A percentile compares a stretch with the other conserved stretches of the same genome.
phyloP scores from a whole-genome alignment of 2,888 invertebrate genomes.

The Periphyllus acericola region DNA sequence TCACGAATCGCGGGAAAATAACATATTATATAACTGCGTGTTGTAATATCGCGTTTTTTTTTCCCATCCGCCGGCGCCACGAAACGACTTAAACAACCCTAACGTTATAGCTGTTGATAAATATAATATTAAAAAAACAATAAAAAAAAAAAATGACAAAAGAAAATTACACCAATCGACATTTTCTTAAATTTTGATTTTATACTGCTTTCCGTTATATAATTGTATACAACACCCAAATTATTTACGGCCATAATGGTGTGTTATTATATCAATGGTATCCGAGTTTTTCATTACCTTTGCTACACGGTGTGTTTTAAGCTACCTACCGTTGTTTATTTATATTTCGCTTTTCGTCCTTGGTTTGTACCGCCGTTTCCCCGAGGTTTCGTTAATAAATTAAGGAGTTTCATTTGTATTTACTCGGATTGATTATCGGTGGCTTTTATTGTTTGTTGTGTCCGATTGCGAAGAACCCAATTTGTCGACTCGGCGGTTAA shows the following conservation, averaged over 20 bases:
- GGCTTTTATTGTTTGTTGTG: conserved; percentile 46
- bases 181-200: not conserved
- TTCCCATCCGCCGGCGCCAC: not conserved
- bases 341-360: not conserved
- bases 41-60: not conserved
- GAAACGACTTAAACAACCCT: not conserved
- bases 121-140: no score
- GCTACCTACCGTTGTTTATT: not conserved
- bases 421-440: conserved; percentile 46
- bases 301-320: no score
- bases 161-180: not conserved
- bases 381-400: conserved; percentile 50
- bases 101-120: not conserved
- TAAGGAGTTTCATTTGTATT: conserved; percentile 42
- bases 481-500: conserved; percentile 43
- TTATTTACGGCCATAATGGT: not conserved
- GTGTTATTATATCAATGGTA: not conserved
- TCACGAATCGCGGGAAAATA: not conserved
- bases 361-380: not conserved
- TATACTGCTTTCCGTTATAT: not conserved
- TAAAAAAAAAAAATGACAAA: not conserved
- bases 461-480: conserved; percentile 20
- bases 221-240: not conserved
- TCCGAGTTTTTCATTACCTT: not conserved
- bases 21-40: not conserved